Conservation (phyloP, 2,888 invertebrate species). For the Neoaliturus tenellus region DNA sequence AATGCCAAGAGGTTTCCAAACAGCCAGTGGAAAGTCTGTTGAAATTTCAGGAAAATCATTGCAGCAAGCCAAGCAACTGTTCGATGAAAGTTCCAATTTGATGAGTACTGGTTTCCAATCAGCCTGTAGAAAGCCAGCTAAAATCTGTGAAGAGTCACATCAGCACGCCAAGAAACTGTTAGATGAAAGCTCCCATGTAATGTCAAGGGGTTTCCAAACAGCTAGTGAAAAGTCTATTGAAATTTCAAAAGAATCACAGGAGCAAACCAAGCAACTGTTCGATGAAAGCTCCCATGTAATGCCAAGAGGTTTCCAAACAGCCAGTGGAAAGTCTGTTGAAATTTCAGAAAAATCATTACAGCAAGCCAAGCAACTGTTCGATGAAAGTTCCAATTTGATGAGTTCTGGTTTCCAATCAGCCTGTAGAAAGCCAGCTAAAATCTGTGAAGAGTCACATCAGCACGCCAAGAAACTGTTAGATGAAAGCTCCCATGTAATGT, state of each 20-base stretch:
- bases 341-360: constrained; percentile 55
- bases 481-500: neutral
- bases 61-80: constrained; percentile 33
- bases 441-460: constrained; percentile 41
- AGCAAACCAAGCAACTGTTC: neutral
- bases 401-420: constrained; percentile 14
- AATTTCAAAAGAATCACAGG: constrained; percentile 10
- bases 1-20: neutral
- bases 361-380: constrained; percentile 51
- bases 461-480: constrained; percentile 37
- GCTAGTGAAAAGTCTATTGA: constrained; percentile 31
- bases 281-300: neutral
- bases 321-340: constrained; percentile 48
- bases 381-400: neutral
- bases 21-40: constrained; percentile 18
- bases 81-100: neutral
- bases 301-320: constrained; percentile 51
- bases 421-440: constrained; percentile 18
- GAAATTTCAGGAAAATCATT: constrained; percentile 45
- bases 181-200: no score
- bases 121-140: neutral
- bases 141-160: neutral
- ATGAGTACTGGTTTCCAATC: neutral
- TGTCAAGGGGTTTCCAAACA: no score
- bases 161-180: constrained; percentile 43